Percentiles rank a stretch among this genome's conserved stretches.
Evolutionary conservation across 2,888 invertebrate species (phyloP).

Genomic region (Scaptomyza reducta): DNA sequence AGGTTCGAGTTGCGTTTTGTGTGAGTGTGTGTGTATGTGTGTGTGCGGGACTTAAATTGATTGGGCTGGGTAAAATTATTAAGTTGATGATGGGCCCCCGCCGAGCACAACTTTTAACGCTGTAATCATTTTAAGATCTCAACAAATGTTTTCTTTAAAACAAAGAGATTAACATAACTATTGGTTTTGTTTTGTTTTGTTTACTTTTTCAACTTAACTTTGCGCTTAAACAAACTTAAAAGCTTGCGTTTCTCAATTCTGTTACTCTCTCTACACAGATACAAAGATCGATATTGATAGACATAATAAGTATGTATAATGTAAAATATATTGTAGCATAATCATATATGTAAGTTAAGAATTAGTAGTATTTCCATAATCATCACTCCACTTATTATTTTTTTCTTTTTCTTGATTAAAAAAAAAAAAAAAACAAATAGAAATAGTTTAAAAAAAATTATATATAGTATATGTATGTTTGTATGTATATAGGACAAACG

Average conservation of each 20-base stretch:
- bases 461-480: background rate
- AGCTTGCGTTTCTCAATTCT: slow-evolving; percentile 33
- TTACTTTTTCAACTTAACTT: slow-evolving; percentile 53
- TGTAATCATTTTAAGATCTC: background rate
- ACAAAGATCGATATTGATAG: slow-evolving; percentile 25
- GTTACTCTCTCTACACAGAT: slow-evolving; percentile 25
- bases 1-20: slow-evolving; percentile 18
- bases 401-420: slow-evolving; percentile 17
- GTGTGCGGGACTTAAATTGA: slow-evolving; percentile 10
- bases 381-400: slow-evolving; percentile 2
- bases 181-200: slow-evolving; percentile 5
- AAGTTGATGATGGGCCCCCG: slow-evolving; percentile 3
- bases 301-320: slow-evolving; percentile 40
- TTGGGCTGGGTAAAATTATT: background rate
- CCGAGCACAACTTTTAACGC: slow-evolving; percentile 26
- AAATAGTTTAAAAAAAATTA: slow-evolving; percentile 22
- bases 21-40: slow-evolving; percentile 10
- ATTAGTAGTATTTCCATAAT: slow-evolving; percentile 21
- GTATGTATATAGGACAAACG: slow-evolving; percentile 24
- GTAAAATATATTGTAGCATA: slow-evolving; percentile 50
- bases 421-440: slow-evolving; percentile 44
- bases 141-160: background rate
- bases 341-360: slow-evolving; percentile 52
- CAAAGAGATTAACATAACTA: slow-evolving; percentile 17
- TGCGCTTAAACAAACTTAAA: slow-evolving; percentile 49